Percentiles rank a stretch among this genome's conserved stretches.
phyloP scores from a whole-genome alignment of 53 echinoderm and acorn worm genomes.

The Astropecten irregularis region DNA sequence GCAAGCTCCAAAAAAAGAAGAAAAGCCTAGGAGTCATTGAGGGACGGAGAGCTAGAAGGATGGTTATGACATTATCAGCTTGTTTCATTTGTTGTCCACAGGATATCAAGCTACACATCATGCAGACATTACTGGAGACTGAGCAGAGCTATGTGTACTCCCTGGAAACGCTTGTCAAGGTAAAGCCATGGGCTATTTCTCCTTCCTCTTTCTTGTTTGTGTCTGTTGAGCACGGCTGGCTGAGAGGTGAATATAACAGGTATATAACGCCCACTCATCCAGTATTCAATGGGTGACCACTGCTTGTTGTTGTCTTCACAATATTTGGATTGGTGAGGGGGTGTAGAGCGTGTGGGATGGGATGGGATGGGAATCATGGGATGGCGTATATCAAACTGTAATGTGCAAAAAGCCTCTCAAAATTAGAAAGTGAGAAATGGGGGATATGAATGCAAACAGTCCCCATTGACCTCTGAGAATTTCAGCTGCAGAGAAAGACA shows the following conservation, averaged over 20 bases:
- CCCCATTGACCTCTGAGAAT: no score
- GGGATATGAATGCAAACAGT: no score
- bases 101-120: conserved; percentile 78
- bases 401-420: no score
- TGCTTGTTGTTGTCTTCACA: no score
- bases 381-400: no score
- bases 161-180: conserved; percentile 81
- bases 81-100: conserved; percentile 46
- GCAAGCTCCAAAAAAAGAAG: not conserved
- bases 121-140: conserved; percentile 75
- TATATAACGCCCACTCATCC: not conserved
- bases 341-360: no score
- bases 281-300: no score
- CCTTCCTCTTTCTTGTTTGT: not conserved
- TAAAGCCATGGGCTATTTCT: conserved; percentile 42
- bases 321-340: no score
- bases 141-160: conserved; percentile 78
- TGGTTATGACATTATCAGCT: conserved; percentile 40
- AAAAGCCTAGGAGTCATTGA: not conserved
- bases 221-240: not conserved
- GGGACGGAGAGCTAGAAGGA: not conserved
- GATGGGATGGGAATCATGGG: no score
- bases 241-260: no score
- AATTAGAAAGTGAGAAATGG: no score
- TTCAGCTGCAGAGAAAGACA: no score